These are phyloP conservation scores for Willowsia nigromaculata DNA, from an alignment of 2,888 invertebrate genomes.

Conservation along the genomic window DNA sequence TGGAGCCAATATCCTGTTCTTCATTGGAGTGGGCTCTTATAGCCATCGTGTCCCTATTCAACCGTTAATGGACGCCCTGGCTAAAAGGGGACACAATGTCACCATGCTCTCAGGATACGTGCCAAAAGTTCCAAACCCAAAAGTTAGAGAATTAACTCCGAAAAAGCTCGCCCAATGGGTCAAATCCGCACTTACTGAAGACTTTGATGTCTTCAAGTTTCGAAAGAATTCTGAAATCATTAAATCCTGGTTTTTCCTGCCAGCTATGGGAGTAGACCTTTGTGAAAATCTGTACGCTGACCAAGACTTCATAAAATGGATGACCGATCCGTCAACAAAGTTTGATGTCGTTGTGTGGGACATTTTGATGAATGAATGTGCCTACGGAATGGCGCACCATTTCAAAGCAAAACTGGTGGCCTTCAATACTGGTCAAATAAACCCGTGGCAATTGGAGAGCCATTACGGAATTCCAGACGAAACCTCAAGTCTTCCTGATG, in stretches of 20 bases:
- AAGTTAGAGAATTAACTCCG: slow-evolving; percentile 19
- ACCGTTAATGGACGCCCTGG: slow-evolving; percentile 37
- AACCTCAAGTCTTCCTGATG: slow-evolving; percentile 48
- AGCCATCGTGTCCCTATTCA: slow-evolving; percentile 45
- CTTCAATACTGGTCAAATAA: slow-evolving; percentile 40
- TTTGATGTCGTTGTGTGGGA: slow-evolving; percentile 64
- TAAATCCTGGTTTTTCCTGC: slow-evolving; percentile 1
- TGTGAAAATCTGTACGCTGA: slow-evolving; percentile 61
- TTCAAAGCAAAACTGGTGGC: slow-evolving; percentile 45
- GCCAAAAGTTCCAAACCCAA: slow-evolving; percentile 3
- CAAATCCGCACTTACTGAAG: background rate
- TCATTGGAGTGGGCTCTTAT: slow-evolving; percentile 45
- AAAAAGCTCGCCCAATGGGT: slow-evolving; percentile 11
- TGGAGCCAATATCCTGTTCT: slow-evolving; percentile 56
- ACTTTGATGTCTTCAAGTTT: slow-evolving; percentile 41
- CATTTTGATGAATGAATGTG: slow-evolving; percentile 70
- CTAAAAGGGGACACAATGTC: slow-evolving; percentile 38
- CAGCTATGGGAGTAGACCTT: background rate
- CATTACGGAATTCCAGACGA: slow-evolving; percentile 59
- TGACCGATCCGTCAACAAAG: slow-evolving; percentile 55
- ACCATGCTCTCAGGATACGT: slow-evolving; percentile 37
- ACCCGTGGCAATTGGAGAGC: slow-evolving; percentile 18
- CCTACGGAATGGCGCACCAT: slow-evolving; percentile 59
- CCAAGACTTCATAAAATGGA: slow-evolving; percentile 63
- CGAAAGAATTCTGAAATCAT: slow-evolving; percentile 48